Conservation (phyloP, 2,113 vertebrate species). For the Corythoichthys haematopterus region DNA sequence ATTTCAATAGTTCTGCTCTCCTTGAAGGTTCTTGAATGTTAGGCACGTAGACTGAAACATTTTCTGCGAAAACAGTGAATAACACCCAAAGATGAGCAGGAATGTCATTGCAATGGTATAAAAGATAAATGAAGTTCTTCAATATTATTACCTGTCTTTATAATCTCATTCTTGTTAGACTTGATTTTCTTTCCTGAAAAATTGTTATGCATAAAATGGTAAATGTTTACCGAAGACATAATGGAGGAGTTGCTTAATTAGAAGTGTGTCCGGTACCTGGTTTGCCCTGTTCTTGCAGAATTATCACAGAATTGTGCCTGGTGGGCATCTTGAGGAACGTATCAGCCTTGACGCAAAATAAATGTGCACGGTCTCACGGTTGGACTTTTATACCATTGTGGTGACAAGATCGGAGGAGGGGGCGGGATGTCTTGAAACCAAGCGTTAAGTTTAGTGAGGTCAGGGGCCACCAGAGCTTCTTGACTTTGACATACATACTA, state of each 20-base stretch:
- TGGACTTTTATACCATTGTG: conserved; percentile 28
- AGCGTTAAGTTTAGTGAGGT: conserved; percentile 22
- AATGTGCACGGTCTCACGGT: background rate
- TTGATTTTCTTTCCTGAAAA: too few relatives aligned
- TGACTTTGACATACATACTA: conserved; percentile 33
- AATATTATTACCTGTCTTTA: too few relatives aligned
- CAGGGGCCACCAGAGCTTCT: background rate
- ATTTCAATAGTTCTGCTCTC: too few relatives aligned
- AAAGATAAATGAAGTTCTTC: too few relatives aligned
- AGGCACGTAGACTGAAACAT: too few relatives aligned
- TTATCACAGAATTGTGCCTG: conserved; percentile 7
- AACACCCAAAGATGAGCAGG: too few relatives aligned
- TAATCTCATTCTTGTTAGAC: too few relatives aligned
- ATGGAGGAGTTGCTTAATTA: background rate
- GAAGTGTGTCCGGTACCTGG: conserved; percentile 31
- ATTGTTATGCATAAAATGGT: too few relatives aligned
- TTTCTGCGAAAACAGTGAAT: too few relatives aligned
- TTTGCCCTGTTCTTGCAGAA: conserved; percentile 20
- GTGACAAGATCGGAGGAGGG: background rate
- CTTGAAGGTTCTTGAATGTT: too few relatives aligned
- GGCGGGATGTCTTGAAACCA: background rate
- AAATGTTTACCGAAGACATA: too few relatives aligned
- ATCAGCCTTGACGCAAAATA: conserved; percentile 1
- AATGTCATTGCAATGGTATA: too few relatives aligned
- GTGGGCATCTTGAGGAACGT: conserved; percentile 27